Percentiles rank a stretch among this genome's conserved stretches.
Conservation (phyloP, 2,113 vertebrate genomes). For the Dasyurus viverrinus region DNA sequence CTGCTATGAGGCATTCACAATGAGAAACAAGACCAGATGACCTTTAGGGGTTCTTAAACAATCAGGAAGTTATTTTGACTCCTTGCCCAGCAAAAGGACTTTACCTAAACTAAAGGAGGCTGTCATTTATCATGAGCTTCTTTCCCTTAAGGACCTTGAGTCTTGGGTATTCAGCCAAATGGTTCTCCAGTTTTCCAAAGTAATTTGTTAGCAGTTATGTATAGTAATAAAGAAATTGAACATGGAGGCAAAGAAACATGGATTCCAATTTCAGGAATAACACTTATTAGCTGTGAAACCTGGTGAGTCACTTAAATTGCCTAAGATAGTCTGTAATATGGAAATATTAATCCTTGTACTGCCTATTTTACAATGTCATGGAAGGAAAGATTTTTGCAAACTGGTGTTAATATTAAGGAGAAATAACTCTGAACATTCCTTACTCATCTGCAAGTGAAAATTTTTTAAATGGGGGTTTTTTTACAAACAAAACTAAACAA, state of each 20-base stretch:
- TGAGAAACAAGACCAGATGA: slow-evolving; percentile 34
- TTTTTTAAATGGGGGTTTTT: background rate
- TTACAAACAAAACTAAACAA: slow-evolving; percentile 18
- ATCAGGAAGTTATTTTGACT: slow-evolving; percentile 32
- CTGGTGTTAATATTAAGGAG: slow-evolving; percentile 37
- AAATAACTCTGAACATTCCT: slow-evolving; percentile 20
- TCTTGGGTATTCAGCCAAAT: slow-evolving; percentile 53
- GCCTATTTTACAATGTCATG: background rate
- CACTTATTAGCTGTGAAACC: background rate
- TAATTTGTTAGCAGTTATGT: slow-evolving; percentile 66
- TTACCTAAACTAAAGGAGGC: slow-evolving; percentile 49
- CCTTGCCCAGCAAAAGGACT: slow-evolving; percentile 44
- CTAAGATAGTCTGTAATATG: background rate
- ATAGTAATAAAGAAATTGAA: slow-evolving; percentile 34
- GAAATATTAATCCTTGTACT: background rate
- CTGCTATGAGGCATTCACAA: slow-evolving; percentile 49
- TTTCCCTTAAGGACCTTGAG: background rate
- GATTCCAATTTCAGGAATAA: slow-evolving; percentile 33
- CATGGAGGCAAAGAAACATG: background rate
- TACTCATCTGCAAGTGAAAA: slow-evolving; percentile 10
- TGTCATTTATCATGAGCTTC: slow-evolving; percentile 45
- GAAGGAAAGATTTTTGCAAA: background rate
- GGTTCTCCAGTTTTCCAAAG: slow-evolving; percentile 39
- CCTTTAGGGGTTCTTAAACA: slow-evolving; percentile 51
- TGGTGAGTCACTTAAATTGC: background rate